Evolutionary conservation across 2,888 invertebrate species (phyloP), one percentile per base, ranked within the genome.

Genomic region (Lasioglossum oenotherae): DNA sequence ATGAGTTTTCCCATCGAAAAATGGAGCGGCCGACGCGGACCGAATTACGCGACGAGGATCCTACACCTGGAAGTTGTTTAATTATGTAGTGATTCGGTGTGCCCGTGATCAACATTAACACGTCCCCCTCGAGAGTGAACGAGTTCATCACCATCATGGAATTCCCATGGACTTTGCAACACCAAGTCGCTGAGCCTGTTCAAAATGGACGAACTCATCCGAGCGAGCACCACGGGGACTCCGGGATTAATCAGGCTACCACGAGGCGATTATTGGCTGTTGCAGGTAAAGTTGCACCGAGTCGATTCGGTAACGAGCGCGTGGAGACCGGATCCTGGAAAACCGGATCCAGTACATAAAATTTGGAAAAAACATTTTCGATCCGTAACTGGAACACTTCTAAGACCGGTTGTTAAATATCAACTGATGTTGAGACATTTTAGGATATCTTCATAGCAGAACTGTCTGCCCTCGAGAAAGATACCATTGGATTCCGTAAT

Each of bases 91-190:
- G 77, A 82, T 60, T 46, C 80, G 75, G 88, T 80, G 87, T 14
- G 53, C 19, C 41, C 53, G 74, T 64, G 78, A n/a, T 77, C 27
- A 8, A 19, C 57, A 19, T 27, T 23, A 46, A 81, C 81, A 82
- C 82, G 67, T 83, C 75, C 57, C 69, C 14, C 49, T 1, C 19
- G 82, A 83, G 75, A 72, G 88, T 78, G 82, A 80, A 78, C 60
- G 64, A 80, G 23, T 46, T 23, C 27, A 38, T 41, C 3, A 46
- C n/a, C 85, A 74, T 73, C 73, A 93, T 93, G 93, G 93, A 93
- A 86, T 93, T 93, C 78, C 88, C 93, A 72, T 93, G 93, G 93
- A 87, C 92, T 38, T 88, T 93, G 74, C 93, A 93, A 57, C 93
- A 93, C 79, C 93, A 92, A 71, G 49, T 87, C 57, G 73, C 76